A percentile compares a stretch with the other conserved stretches of the same genome.
Conservation (phyloP, 2,797 vertebrate species). For the Acipenser transmontanus region DNA sequence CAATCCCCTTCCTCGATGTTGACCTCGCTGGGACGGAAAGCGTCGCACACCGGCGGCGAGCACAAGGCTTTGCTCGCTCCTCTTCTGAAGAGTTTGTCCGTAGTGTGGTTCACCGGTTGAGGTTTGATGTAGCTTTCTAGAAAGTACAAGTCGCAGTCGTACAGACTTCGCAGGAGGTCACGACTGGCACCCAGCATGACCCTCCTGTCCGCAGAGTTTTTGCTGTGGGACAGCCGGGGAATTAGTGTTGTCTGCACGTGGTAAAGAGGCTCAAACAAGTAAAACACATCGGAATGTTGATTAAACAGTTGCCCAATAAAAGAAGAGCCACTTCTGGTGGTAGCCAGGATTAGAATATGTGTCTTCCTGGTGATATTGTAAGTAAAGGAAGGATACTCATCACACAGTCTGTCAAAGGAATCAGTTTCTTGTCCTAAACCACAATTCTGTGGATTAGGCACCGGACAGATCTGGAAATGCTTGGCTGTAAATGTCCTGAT, state of each 20-base stretch:
- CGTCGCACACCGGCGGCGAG: conserved; percentile 75
- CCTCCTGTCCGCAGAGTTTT: conserved; percentile 67
- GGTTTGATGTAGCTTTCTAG: conserved; percentile 91
- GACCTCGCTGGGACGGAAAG: conserved; percentile 55
- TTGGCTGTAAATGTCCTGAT: conserved; percentile 90
- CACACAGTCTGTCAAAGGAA: conserved; percentile 68
- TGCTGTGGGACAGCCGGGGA: conserved; percentile 77
- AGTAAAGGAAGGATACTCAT: conserved; percentile 71
- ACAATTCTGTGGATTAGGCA: conserved; percentile 73
- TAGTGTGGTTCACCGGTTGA: conserved; percentile 78
- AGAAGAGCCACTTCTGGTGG: conserved; percentile 86
- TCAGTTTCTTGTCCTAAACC: conserved; percentile 72
- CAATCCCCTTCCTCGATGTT: conserved; percentile 88
- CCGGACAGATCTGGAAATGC: conserved; percentile 82
- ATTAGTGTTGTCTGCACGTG: conserved; percentile 86
- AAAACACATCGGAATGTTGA: conserved; percentile 90
- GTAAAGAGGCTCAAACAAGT: conserved; percentile 91
- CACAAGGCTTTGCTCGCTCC: conserved; percentile 86
- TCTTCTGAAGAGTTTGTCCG: conserved; percentile 79
- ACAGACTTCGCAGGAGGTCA: conserved; percentile 83
- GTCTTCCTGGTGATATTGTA: conserved; percentile 77
- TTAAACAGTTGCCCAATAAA: conserved; percentile 92
- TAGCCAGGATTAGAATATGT: conserved; percentile 85
- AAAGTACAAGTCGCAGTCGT: conserved; percentile 84
- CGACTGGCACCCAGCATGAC: conserved; percentile 86